Evolutionary conservation across 2,113 vertebrate genomes (phyloP).

Genomic region (Oriolus oriolus): DNA sequence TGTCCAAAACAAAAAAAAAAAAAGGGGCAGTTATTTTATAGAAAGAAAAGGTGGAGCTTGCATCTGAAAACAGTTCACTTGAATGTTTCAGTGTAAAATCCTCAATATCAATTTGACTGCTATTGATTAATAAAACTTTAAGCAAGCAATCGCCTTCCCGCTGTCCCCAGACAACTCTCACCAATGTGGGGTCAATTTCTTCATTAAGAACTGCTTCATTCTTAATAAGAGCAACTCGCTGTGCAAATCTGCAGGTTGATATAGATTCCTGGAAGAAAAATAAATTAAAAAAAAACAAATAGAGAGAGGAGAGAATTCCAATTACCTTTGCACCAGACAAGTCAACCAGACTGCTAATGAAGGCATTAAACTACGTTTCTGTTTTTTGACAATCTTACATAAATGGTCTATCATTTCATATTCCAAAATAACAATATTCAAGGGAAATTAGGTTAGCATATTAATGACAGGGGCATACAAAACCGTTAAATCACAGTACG

Average conservation of each 20-base stretch:
- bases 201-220: slow-evolving; percentile 93
- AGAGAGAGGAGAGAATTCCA: not conserved
- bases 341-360: not conserved
- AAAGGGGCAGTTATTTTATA: not conserved
- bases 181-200: slow-evolving; percentile 89
- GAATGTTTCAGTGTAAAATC: not conserved
- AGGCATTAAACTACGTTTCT: not conserved
- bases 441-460: not conserved
- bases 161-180: slow-evolving; percentile 62
- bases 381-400: not conserved
- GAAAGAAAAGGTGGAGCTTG: not conserved
- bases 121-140: not conserved
- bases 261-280: slow-evolving; percentile 84
- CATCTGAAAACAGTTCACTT: not conserved
- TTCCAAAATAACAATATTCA: not conserved
- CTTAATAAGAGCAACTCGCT: slow-evolving; percentile 91
- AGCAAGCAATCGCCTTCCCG: not conserved
- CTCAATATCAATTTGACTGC: not conserved
- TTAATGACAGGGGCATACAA: not conserved
- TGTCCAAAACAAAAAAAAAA: not conserved
- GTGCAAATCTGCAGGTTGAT: slow-evolving; percentile 94
- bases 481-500: not conserved
- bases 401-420: not conserved
- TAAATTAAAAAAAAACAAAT: not conserved
- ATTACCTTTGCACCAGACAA: not conserved